Evolutionary conservation across 2,797 vertebrate genomes (phyloP), one percentile per base, ranked within the genome.

Genomic region (Pogoniulus pusillus): DNA sequence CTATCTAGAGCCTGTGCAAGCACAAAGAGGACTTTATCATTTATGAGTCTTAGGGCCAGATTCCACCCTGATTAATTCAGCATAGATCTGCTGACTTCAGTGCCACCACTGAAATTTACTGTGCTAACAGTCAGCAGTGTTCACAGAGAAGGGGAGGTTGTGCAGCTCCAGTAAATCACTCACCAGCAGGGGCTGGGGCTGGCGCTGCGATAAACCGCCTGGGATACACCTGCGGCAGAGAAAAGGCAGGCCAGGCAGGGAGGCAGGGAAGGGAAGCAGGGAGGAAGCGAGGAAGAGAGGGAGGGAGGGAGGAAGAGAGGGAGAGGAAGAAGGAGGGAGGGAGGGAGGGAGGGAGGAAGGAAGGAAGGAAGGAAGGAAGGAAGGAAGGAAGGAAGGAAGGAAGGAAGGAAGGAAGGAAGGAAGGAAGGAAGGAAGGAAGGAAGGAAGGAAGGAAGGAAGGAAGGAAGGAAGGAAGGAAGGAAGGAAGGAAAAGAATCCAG

Each of bases 61-160:
- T 85, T 93, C 93, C 58, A 83, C 68, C 71, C 63, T 77, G 80
- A 93, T 93, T 93, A 89, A 92, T 91, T 92, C 91, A 80, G 70
- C 90, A 85, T 51, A 91, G 73, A 92, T 71, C 80, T 87, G 66
- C 82, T 89, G 80, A 85, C 76, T 92, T 89, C 73, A 89, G 73
- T 94, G 73, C 80, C 65, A 71, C 58, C 82, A 34, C 73, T 80
- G 68, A 79, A 53, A 85, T 82, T 91, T 91, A 93, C 58, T 45
- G 45, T 77, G 58, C 29, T 80, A 87, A 91, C 41, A 85, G 49
- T 74, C 85, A 87, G 82, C 70, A 83, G 13, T 63, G 73, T 57
- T 91, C 62, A 85, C 62, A 35, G 41, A 79, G 59, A 93, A 87
- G 5, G 26, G 62, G 49, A 82, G 29, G 39, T 72, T 88, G 51